Evolutionary conservation across 1,140 invertebrate species (phyloP).

Genomic region (Zaprionus capensis): DNA sequence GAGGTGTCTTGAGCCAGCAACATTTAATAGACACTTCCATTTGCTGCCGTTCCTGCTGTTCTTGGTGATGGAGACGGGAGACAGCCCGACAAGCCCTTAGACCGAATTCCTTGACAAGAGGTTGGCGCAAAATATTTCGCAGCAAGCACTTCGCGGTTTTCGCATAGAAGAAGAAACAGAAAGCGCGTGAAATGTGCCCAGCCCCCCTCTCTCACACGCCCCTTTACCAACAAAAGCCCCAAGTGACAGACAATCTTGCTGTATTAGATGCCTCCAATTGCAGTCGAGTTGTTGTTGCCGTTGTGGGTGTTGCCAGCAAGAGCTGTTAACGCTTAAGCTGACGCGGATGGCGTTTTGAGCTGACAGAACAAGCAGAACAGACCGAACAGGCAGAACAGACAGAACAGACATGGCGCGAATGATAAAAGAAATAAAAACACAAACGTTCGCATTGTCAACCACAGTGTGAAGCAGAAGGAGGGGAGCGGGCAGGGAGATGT

Average conservation of each 20-base stretch:
- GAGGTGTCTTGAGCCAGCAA: slow-evolving; percentile 4
- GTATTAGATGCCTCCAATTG: slow-evolving; percentile 33
- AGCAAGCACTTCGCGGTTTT: slow-evolving; percentile 38
- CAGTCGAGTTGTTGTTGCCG: slow-evolving; percentile 29
- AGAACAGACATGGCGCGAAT: slow-evolving; percentile 29
- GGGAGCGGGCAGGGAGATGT: neutral
- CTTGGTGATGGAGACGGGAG: neutral
- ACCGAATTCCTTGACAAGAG: slow-evolving; percentile 8
- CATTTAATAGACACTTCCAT: slow-evolving; percentile 6
- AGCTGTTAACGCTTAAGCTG: slow-evolving; percentile 38
- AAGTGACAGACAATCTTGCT: slow-evolving; percentile 57
- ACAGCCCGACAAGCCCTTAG: neutral
- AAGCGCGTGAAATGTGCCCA: slow-evolving; percentile 41
- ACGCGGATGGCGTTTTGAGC: slow-evolving; percentile 32
- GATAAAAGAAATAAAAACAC: slow-evolving; percentile 48
- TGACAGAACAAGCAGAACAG: slow-evolving; percentile 11
- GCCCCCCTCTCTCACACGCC: neutral
- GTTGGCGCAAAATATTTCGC: slow-evolving; percentile 23
- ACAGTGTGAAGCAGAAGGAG: neutral
- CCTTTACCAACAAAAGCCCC: slow-evolving; percentile 10
- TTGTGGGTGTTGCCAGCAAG: slow-evolving; percentile 19
- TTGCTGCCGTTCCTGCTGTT: neutral
- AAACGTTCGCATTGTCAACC: slow-evolving; percentile 15
- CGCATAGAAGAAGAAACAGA: slow-evolving; percentile 7
- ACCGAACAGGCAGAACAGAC: neutral